Evolutionary conservation across 1,140 invertebrate species (phyloP), one percentile per base, ranked within the genome.

Genomic region (Drosophila persimilis): DNA sequence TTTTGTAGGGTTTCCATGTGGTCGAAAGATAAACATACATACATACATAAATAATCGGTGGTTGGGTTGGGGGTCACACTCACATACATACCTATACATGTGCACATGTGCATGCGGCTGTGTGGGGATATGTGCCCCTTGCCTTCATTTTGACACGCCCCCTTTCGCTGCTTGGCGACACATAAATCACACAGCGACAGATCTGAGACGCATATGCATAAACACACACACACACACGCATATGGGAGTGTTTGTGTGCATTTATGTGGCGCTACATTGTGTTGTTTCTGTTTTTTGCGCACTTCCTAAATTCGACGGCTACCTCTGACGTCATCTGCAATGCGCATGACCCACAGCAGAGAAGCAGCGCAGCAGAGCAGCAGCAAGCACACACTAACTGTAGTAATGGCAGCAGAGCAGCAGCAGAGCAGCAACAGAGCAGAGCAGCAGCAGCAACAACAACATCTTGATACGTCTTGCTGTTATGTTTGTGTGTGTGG

Each of bases 261-360:
- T 55, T 64, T 66, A 67, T 76, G 76, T 66, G 71, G 59, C 66
- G 56, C 66, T 71, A 64, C 52, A 9, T 65, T 43, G 15, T 47
- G 44, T 65, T 24, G 39, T 45, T 57, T 54, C 13, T 39, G 60
- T 66, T 83, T 86, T 83, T 78, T 88, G 83, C 83, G 83, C 83
- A 83, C 73, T 88, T 83, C 75, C 64, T 73, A 88, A 39, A 88
- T 88, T 88, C 75, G 75, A 79, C 81, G 75, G 78, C 63, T 64
- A 73, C 60, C 65, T 79, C 78, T 88, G 83, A 88, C 83, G 83
- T 88, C 83, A 88, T 78, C 78, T 66, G 57, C 53, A 75, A 50
- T 86, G 83, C 83, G 83, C 83, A 86, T 86, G 83, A 86, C 83
- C 78, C 78, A 70, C 57, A 71, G 53, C 54, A 64, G 15, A 13